Base-by-base conservation (phyloP, 2,888 invertebrate species). In the Apotomis turbidana region DNA sequence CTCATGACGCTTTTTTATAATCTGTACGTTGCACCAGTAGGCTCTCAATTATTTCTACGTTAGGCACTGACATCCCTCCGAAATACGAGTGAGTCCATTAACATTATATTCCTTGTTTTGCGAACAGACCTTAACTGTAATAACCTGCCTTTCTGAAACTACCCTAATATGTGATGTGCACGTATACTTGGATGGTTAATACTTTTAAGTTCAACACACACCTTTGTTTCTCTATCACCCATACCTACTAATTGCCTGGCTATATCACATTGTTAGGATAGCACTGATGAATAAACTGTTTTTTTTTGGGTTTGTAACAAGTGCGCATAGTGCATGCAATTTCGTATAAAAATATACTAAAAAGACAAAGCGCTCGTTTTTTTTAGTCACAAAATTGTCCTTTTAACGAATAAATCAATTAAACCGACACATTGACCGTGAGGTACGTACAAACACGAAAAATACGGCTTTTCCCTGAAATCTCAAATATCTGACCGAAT, bases 381-480 rank as follows among this genome's bases (percentile, higher is more conserved):
- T 15, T 54, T 15, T 44, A 27, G 41, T 44, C 12, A 10, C 15
- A 44, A 55, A 64, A 27, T n/a, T 6, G 13, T 54, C 49, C 27
- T 51, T 58, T 58, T 55, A 44, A 27, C 12, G 64, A 55, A 52
- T 58, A 13, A 46, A 54, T 59, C 59, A 64, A 70, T 70, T 70
- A 64, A 64, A 70, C 0, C 46, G 44, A 36, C 36, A 52, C 44
- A 64, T 41, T 51, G 44, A 36, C 64, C 70, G 36, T 64, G 44
- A 58, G 59, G 64, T 38, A 64, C 8, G 36, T 58, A 59, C 44
- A 59, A 44, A 64, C 13, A 62, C 4, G 3, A 52, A 36, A 46
- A 49, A 46, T 13, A 12, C 9, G 46, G 4, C 13, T 60, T 60
- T 44, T 1, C 5, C 13, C 44, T 44, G 41, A 46, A 46, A 44